A percentile compares a stretch with the other conserved stretches of the same genome.
Evolutionary conservation across 2,888 invertebrate genomes (phyloP).

Genomic region (Theretra japonica): DNA sequence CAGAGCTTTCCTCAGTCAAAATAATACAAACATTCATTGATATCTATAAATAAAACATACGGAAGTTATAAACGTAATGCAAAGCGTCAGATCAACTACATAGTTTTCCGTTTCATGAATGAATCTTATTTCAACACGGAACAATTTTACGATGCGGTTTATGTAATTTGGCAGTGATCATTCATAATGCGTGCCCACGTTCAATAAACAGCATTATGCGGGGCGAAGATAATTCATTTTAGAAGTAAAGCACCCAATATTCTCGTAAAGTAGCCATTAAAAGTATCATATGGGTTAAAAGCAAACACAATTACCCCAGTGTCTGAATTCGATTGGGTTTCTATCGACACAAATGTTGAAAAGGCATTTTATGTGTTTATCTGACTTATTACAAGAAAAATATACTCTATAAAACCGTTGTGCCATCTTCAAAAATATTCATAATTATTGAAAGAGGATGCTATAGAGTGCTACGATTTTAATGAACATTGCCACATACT

Average conservation of each 20-base stretch:
- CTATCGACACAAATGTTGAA: too few relatives aligned
- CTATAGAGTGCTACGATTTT: too few relatives aligned
- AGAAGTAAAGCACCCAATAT: neutral
- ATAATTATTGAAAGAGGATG: too few relatives aligned
- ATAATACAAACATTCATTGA: too few relatives aligned
- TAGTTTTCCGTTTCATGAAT: slow-evolving; percentile 12
- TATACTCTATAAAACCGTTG: too few relatives aligned
- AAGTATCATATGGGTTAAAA: neutral
- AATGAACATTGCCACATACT: too few relatives aligned
- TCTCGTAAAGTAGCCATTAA: slow-evolving; percentile 1
- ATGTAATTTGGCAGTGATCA: slow-evolving; percentile 24
- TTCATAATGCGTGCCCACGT: slow-evolving; percentile 22
- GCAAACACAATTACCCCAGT: neutral
- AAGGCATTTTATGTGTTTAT: too few relatives aligned
- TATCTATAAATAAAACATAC: too few relatives aligned
- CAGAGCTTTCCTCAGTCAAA: too few relatives aligned
- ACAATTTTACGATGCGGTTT: slow-evolving; percentile 25
- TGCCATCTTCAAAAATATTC: too few relatives aligned
- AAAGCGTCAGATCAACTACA: neutral
- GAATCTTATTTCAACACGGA: slow-evolving; percentile 24
- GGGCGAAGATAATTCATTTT: slow-evolving; percentile 14
- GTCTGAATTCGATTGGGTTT: neutral
- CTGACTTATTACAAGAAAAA: too few relatives aligned
- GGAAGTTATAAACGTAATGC: neutral
- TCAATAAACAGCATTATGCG: slow-evolving; percentile 14